Conservation (phyloP, 2,797 vertebrate species). For the Siniperca undulata region DNA sequence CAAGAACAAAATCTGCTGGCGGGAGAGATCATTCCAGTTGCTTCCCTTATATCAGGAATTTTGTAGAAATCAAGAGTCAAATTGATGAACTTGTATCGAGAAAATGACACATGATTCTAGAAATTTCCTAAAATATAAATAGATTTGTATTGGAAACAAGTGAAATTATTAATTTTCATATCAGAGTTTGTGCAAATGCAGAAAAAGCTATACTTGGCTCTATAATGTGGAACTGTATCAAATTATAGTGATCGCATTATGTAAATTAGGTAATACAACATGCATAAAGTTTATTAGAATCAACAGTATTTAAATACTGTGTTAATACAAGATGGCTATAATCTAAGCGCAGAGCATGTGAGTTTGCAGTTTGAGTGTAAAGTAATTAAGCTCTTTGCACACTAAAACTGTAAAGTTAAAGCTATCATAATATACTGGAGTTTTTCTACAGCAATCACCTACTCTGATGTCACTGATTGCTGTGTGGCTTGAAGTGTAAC, state of each 20-base stretch:
- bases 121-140: background rate
- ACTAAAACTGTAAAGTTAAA: conserved; percentile 11
- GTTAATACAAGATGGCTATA: background rate
- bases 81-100: background rate
- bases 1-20: background rate
- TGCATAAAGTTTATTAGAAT: background rate
- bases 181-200: background rate
- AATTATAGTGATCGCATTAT: background rate
- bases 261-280: background rate
- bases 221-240: background rate
- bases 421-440: background rate
- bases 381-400: background rate
- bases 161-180: background rate
- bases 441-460: background rate
- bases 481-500: background rate
- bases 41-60: background rate
- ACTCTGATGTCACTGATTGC: conserved; percentile 11
- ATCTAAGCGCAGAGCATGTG: background rate
- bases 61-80: background rate
- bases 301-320: background rate
- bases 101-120: background rate
- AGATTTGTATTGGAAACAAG: background rate
- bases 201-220: background rate
- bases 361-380: background rate
- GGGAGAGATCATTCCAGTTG: background rate